Evolutionary conservation across 2,888 invertebrate genomes (phyloP).

Genomic region (Eristalinus aeneus): DNA sequence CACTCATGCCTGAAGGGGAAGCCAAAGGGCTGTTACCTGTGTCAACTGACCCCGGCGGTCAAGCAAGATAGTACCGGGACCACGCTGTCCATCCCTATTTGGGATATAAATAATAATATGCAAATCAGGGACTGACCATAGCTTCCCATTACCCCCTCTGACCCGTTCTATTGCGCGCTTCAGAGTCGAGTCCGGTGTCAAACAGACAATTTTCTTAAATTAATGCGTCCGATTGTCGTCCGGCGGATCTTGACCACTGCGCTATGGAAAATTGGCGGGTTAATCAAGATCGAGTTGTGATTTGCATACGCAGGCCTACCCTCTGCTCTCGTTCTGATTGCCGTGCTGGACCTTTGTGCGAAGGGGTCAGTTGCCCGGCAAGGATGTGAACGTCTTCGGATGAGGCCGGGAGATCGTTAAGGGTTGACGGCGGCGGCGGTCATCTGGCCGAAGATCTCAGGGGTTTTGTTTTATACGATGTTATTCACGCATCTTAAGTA

Average conservation of each 20-base stretch:
- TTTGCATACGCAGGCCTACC: constrained; percentile 56
- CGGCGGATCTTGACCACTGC: constrained; percentile 67
- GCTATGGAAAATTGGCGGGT: constrained; percentile 70
- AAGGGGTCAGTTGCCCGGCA: constrained; percentile 62
- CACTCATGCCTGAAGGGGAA: constrained; percentile 55
- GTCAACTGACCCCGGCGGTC: constrained; percentile 65
- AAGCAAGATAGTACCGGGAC: constrained; percentile 19
- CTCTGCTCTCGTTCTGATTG: constrained; percentile 67
- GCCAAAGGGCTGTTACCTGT: constrained; percentile 61
- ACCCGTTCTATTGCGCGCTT: constrained; percentile 50
- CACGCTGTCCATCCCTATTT: not conserved
- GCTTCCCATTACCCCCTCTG: constrained; percentile 61
- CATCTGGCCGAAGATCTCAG: constrained; percentile 50
- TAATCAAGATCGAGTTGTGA: constrained; percentile 69
- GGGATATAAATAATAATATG: constrained; percentile 67
- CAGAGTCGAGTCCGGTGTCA: constrained; percentile 47
- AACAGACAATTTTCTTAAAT: constrained; percentile 68
- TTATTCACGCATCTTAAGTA: constrained; percentile 71
- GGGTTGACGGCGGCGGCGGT: constrained; percentile 64
- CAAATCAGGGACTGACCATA: constrained; percentile 67
- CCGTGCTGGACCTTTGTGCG: constrained; percentile 64
- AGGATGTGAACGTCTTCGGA: constrained; percentile 33
- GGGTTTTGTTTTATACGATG: constrained; percentile 56
- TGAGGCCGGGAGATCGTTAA: constrained; percentile 34
- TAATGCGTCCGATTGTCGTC: constrained; percentile 39